Evolutionary conservation across 2,113 vertebrate species (phyloP).

Genomic region (Ranitomeya variabilis): DNA sequence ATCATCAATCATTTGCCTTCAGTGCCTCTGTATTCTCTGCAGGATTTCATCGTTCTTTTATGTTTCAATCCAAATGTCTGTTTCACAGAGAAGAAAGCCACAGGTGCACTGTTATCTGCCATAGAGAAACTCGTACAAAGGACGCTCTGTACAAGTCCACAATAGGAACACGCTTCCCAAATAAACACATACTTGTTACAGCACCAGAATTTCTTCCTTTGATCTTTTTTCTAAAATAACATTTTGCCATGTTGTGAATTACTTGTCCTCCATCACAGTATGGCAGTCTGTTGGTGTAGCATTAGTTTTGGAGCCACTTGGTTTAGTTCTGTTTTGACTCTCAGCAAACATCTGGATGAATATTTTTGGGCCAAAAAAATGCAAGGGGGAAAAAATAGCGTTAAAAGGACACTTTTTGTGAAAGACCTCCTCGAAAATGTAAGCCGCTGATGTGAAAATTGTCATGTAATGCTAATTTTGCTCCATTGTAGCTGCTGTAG

Average conservation of each 20-base stretch:
- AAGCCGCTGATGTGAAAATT: too few species aligned
- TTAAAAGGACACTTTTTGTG: too few species aligned
- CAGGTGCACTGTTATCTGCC: conserved; percentile 26
- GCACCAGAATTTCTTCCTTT: neutral
- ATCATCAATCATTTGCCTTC: conserved; percentile 30
- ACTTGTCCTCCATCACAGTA: neutral
- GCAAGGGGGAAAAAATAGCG: too few species aligned
- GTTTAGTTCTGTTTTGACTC: too few species aligned
- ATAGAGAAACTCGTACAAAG: neutral
- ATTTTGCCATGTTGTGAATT: neutral
- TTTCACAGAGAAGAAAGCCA: neutral
- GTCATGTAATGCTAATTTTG: too few species aligned
- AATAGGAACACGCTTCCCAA: neutral
- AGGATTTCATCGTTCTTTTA: conserved; percentile 20
- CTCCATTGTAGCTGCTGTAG: too few species aligned
- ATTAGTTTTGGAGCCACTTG: too few species aligned
- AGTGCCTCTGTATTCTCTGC: neutral
- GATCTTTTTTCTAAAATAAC: neutral
- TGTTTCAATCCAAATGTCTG: conserved; percentile 31
- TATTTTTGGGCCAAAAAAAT: too few species aligned
- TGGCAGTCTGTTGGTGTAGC: neutral
- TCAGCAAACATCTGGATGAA: too few species aligned
- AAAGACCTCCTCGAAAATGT: too few species aligned
- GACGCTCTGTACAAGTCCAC: neutral
- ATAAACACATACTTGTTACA: neutral